Conservation (phyloP, 2,113 vertebrate genomes). For the Typhlomys cinereus region DNA sequence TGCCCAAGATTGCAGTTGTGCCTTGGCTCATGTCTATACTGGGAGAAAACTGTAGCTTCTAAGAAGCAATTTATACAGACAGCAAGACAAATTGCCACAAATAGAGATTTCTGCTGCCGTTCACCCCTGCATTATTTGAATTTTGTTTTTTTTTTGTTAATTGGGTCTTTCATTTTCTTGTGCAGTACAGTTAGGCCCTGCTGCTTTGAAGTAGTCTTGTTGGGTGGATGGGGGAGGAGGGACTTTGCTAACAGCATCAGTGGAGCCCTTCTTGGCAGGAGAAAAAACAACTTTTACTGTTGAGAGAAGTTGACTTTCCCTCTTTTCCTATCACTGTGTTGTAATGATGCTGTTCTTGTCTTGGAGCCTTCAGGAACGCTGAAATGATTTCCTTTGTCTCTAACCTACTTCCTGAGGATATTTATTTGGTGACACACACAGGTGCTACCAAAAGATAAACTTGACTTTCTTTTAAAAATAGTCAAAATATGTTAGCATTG, state of each 20-base stretch:
- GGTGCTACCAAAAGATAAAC: constrained; percentile 77
- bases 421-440: constrained; percentile 66
- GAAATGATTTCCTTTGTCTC: constrained; percentile 67
- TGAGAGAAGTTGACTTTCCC: constrained; percentile 59
- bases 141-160: constrained; percentile 48
- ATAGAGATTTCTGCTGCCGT: neutral
- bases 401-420: constrained; percentile 72
- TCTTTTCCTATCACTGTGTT: constrained; percentile 35
- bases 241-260: neutral
- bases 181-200: constrained; percentile 40
- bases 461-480: constrained; percentile 40
- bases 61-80: neutral
- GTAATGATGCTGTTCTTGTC: constrained; percentile 50
- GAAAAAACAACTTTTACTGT: constrained; percentile 68
- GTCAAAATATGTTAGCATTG: neutral
- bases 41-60: neutral
- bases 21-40: neutral
- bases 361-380: constrained; percentile 63
- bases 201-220: constrained; percentile 70
- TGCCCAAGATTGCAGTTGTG: neutral
- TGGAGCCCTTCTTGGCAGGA: constrained; percentile 68
- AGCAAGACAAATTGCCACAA: neutral
- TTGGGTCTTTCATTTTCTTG: constrained; percentile 69
- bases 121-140: constrained; percentile 26
- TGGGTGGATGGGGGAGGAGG: constrained; percentile 21